These are phyloP conservation scores for Apamea anceps DNA, from an alignment of 2,888 invertebrate species.

Conservation along the genomic window DNA sequence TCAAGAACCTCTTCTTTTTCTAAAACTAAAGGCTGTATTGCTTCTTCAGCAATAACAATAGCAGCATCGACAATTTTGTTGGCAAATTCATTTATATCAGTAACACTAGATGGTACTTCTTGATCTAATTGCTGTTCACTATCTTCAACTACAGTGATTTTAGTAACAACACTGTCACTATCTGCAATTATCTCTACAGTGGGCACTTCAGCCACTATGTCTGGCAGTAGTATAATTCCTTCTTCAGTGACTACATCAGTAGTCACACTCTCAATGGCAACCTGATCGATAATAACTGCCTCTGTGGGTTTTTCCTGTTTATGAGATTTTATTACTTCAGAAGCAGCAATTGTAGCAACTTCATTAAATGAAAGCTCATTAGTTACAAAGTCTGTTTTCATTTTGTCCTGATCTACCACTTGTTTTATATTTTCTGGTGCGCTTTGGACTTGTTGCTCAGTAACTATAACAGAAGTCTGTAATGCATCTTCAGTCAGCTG, in stretches of 20 bases:
- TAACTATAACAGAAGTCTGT: background rate
- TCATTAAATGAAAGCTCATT: background rate
- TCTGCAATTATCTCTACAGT: background rate
- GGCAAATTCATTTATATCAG: background rate
- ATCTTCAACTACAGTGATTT: background rate
- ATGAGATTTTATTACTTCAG: background rate
- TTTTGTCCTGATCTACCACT: background rate
- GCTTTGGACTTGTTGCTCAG: conserved; percentile 6
- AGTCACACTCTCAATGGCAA: background rate
- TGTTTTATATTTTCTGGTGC: background rate
- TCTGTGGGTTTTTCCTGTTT: background rate
- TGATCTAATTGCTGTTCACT: background rate
- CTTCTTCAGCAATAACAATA: conserved; percentile 8
- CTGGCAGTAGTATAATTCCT: background rate
- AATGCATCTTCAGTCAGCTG: background rate
- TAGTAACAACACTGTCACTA: background rate
- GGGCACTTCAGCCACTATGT: background rate
- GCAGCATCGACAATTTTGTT: background rate
- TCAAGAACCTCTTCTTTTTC: conserved; percentile 16
- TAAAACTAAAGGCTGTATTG: background rate
- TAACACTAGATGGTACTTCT: background rate
- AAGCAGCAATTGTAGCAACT: background rate
- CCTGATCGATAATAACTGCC: background rate
- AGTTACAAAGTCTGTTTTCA: background rate
- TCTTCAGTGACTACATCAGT: conserved; percentile 2